Base-by-base conservation (phyloP, 2,888 invertebrate genomes). In the Desoria tigrina region DNA sequence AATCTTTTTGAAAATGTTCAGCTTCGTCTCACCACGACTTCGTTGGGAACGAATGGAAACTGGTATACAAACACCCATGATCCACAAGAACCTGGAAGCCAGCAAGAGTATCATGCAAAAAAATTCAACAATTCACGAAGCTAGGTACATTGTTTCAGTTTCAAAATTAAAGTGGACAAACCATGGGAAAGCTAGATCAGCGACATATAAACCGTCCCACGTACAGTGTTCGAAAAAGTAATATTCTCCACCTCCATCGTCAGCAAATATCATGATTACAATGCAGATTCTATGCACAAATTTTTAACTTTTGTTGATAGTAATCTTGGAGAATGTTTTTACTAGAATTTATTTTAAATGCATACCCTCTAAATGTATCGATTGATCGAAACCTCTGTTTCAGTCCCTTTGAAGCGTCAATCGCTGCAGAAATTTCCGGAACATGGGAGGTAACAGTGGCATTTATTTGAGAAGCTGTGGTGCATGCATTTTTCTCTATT, bases 51-150 rank as follows among this genome's bases (percentile, higher is more conserved):
- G 86, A 9, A 93, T 83, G 0, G 94, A 89, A 56, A 95, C 86
- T 0, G 94, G 94, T 73, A 96, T 89, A 76, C 95, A 93, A 49
- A 92, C 90, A 1, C 96, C 96, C 96, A 96, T 96, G 74, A 96
- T 94, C 92, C 94, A 97, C 71, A 96, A 85, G 81, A 97, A 96
- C 84, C 84, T 84, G 66, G 16, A 76, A 73, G 24, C 6, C n/a
- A n/a, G 3, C 14, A 24, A 21, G 24, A 6, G 9, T 32, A 7
- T 32, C 32, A 4, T 32, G 32, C 32, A 32, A 59, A 68, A 32
- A 32, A 32, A n/a, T n/a, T n/a, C n/a, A n/a, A n/a, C n/a, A n/a
- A n/a, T n/a, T n/a, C n/a, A n/a, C n/a, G n/a, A n/a, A n/a, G n/a
- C n/a, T n/a, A n/a, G n/a, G n/a, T n/a, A n/a, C n/a, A n/a, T n/a